phyloP scores from a whole-genome alignment of 2,888 invertebrate genomes.

The Thelaira solivaga region DNA sequence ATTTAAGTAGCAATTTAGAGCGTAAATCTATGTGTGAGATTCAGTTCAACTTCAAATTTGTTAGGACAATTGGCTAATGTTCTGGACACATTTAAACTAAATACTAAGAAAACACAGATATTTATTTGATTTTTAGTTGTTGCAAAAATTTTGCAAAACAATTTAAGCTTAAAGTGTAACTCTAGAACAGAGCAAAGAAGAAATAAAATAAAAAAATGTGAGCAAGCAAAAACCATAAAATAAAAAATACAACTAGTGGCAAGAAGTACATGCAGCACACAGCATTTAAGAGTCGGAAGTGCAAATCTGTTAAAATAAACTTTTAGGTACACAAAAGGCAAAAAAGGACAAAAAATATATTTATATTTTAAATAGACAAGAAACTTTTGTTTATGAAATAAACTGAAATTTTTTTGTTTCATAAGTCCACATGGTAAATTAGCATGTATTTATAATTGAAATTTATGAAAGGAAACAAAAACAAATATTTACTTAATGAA shows the following conservation, averaged over 20 bases:
- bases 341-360: slow-evolving; percentile 11
- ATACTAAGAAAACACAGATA: slow-evolving; percentile 43
- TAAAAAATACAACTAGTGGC: slow-evolving; percentile 31
- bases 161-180: not conserved
- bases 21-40: too few relatives aligned
- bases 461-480: not conserved
- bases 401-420: not conserved
- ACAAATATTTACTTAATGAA: too few relatives aligned
- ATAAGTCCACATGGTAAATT: not conserved
- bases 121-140: slow-evolving; percentile 44
- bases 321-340: slow-evolving; percentile 28
- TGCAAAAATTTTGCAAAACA: slow-evolving; percentile 7
- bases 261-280: slow-evolving; percentile 25
- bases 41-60: too few relatives aligned
- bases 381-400: slow-evolving; percentile 14
- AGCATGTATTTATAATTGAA: not conserved
- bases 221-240: slow-evolving; percentile 5
- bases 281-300: slow-evolving; percentile 49
- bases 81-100: slow-evolving; percentile 62
- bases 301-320: slow-evolving; percentile 54
- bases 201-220: not conserved
- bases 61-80: slow-evolving; percentile 61
- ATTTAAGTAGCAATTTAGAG: too few relatives aligned
- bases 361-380: slow-evolving; percentile 29
- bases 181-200: not conserved